Evolutionary conservation across 2,113 vertebrate genomes (phyloP).

Genomic region (Lepisosteus oculatus): DNA sequence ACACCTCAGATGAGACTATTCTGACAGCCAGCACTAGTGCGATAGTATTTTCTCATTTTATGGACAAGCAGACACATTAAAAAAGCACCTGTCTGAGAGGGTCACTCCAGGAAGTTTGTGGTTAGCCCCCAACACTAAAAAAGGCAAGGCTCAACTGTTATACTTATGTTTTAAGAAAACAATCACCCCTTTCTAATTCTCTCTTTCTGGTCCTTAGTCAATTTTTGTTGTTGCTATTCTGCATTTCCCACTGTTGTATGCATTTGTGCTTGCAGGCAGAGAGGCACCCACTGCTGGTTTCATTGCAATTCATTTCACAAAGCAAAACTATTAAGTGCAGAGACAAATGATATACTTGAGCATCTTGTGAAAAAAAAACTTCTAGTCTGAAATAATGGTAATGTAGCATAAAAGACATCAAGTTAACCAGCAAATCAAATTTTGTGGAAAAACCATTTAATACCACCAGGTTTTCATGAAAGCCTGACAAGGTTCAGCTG

Average conservation of each 20-base stretch:
- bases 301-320: background rate
- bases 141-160: background rate
- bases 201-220: background rate
- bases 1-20: conserved; percentile 29
- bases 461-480: too few relatives aligned
- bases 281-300: conserved; percentile 20
- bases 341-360: too few relatives aligned
- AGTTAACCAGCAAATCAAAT: too few relatives aligned
- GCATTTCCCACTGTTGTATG: conserved; percentile 25
- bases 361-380: too few relatives aligned
- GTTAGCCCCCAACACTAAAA: conserved; percentile 11
- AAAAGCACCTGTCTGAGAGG: conserved; percentile 9
- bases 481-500: too few relatives aligned
- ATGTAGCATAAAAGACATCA: too few relatives aligned
- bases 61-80: conserved; percentile 26
- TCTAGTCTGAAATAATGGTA: too few relatives aligned
- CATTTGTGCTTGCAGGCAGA: conserved; percentile 46
- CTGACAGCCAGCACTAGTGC: conserved; percentile 40
- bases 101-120: background rate
- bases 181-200: conserved; percentile 30
- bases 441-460: too few relatives aligned
- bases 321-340: too few relatives aligned
- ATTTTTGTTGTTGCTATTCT: background rate
- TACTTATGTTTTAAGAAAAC: conserved; percentile 6
- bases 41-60: conserved; percentile 45